Conservation (phyloP, 2,797 vertebrate species). For the Pseudotriccus pelzelni region DNA sequence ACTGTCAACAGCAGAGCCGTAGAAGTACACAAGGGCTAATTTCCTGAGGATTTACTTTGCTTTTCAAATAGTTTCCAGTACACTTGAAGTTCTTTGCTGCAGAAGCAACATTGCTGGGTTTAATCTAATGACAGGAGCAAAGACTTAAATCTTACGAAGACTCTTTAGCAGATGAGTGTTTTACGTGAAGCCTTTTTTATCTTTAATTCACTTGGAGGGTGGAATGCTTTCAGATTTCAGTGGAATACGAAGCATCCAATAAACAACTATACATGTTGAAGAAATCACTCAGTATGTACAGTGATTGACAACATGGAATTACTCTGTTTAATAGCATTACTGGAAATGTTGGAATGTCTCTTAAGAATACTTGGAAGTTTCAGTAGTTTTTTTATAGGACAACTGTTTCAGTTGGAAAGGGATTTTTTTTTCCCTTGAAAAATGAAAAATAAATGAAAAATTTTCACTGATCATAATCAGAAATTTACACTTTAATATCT, state of each 20-base stretch:
- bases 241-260: neutral
- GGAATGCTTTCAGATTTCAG: neutral
- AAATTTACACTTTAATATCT: neutral
- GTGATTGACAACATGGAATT: neutral
- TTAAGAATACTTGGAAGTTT: neutral
- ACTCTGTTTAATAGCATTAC: neutral
- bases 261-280: neutral
- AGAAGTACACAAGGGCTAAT: neutral
- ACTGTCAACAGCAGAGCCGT: neutral
- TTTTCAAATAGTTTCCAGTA: neutral
- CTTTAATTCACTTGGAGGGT: neutral
- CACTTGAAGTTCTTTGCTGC: neutral
- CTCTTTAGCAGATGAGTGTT: neutral
- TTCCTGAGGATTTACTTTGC: neutral
- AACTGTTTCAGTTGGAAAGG: neutral
- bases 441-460: neutral
- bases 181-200: neutral
- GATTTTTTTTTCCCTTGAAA: neutral
- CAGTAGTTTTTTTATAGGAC: neutral
- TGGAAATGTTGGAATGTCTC: neutral
- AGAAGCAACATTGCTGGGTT: neutral
- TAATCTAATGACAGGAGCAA: neutral
- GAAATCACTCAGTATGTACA: neutral
- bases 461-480: neutral
- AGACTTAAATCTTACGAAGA: neutral